A percentile compares a stretch with the other conserved stretches of the same genome.
Evolutionary conservation across 2,797 vertebrate genomes (phyloP).

Genomic region (Clarias fuscus): DNA sequence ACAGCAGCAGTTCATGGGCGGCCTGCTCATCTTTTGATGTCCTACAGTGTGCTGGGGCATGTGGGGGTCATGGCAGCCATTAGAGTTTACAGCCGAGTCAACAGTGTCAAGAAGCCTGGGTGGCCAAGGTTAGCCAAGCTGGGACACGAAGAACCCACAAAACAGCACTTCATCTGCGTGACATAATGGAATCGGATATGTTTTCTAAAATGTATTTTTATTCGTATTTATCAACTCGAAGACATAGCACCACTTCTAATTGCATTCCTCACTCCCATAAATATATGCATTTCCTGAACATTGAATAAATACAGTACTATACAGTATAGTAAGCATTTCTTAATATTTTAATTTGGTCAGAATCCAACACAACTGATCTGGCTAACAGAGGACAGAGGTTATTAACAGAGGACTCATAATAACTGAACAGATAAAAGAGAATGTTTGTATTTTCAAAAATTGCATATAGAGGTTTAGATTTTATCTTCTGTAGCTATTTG

Average conservation of each 20-base stretch:
- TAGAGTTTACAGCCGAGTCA: slow-evolving; percentile 72
- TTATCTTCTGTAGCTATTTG: not conserved
- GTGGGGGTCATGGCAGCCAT: slow-evolving; percentile 69
- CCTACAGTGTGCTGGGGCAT: slow-evolving; percentile 55
- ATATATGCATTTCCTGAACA: not conserved
- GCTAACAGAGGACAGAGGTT: too few species aligned
- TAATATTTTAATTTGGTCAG: not conserved
- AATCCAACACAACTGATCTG: not conserved
- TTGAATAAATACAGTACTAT: not conserved
- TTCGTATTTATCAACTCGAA: not conserved
- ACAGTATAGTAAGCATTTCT: not conserved
- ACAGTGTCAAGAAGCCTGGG: slow-evolving; percentile 70
- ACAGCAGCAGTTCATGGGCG: slow-evolving; percentile 37
- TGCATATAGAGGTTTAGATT: not conserved
- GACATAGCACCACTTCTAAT: not conserved
- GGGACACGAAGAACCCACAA: not conserved
- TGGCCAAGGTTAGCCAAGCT: slow-evolving; percentile 54
- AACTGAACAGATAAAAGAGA: not conserved
- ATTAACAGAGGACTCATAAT: not conserved
- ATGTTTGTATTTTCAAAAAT: not conserved
- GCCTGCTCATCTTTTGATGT: slow-evolving; percentile 64
- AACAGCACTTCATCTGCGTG: not conserved
- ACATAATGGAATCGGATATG: not conserved
- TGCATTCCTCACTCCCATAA: not conserved
- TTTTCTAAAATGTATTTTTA: not conserved